Base-by-base conservation (phyloP, 2,888 invertebrate species). In the Cheilosia vulpina region DNA sequence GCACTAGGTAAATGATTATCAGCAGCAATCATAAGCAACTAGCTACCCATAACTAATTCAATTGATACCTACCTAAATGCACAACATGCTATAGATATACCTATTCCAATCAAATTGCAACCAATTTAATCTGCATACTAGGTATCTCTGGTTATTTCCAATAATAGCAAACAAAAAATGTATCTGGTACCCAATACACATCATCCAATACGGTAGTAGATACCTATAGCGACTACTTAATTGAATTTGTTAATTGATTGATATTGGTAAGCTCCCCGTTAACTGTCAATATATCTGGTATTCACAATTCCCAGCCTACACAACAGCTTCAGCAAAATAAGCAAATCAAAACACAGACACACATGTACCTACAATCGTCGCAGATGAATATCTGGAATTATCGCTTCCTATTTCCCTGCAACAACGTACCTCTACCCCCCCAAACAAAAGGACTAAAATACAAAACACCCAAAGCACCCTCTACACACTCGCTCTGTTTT, bases 191-290 rank as follows among this genome's bases (percentile, higher is more conserved):
- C 13, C 38, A 13, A 11, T 13, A 11, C 11, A 13, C 11, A 11
- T 4, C 38, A 38, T 38, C 13, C 38, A 38, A 2, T 13, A 38
- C 1, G 13, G 3, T 1, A 4, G 38, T 38, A 38, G 4, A 3
- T 13, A 13, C 38, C 13, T 38, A 38, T 38, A 38, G 38, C 38
- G 13, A 38, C 38, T 34, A 21, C 52, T 24, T 73, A 73, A 80
- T 68, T 73, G 73, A 62, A 68, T 68, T 73, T 73, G 21, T 72
- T 60, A 79, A 80, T 80, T 73, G 73, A 66, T 62, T 45, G 60
- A 58, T 79, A 38, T 52, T 13, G 24, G 24, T 55, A 41, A 65
- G 45, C 45, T 11, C 41, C 17, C 31, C 47, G 60, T 55, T 60
- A 60, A 53, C 65, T 79, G 66, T 45, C 65, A 63, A 50, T 78